Evolutionary conservation across 2,113 vertebrate genomes (phyloP).

Genomic region (Pontoporia blainvillei): DNA sequence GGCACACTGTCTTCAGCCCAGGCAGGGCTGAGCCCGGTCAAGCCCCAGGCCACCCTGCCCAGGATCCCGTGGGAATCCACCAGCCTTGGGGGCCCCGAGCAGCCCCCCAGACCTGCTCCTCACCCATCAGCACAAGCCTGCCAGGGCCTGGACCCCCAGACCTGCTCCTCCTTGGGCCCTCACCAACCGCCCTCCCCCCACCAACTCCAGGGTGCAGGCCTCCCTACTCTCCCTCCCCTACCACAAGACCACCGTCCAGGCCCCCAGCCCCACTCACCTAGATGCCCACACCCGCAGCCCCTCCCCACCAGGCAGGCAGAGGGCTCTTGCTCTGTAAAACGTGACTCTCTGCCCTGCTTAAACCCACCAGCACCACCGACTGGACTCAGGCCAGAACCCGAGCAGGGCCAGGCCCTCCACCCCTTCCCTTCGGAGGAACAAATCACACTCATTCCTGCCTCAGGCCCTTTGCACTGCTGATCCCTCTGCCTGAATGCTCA

Average conservation of each 20-base stretch:
- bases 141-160: not conserved
- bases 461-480: not conserved
- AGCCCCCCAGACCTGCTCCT: not conserved
- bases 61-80: rapidly evolving
- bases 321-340: not conserved
- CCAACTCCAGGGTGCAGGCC: not conserved
- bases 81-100: rapidly evolving
- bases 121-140: not conserved
- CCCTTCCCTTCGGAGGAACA: rapidly evolving
- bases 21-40: not conserved
- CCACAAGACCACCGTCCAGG: not conserved
- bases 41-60: not conserved
- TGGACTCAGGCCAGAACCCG: not conserved
- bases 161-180: not conserved
- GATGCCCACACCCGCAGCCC: rapidly evolving
- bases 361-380: not conserved
- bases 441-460: not conserved
- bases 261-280: not conserved
- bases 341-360: not conserved
- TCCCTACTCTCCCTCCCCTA: not conserved
- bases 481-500: not conserved
- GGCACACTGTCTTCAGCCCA: rapidly evolving
- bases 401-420: no score
- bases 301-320: not conserved
- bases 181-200: not conserved